phyloP scores from a whole-genome alignment of 2,797 vertebrate genomes.

The Crypturellus tataupa region DNA sequence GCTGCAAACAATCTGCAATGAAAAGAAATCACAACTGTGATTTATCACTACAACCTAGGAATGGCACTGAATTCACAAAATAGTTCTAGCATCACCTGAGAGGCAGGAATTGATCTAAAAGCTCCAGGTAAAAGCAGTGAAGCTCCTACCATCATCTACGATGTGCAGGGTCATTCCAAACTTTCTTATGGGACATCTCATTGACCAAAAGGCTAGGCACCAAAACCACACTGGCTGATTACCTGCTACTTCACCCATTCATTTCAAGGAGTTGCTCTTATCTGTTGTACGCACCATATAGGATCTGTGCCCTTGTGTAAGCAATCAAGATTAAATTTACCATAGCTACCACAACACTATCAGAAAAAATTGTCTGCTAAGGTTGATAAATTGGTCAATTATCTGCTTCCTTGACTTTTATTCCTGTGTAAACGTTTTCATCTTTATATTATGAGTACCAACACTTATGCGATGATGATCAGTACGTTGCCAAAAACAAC shows the following conservation, averaged over 20 bases:
- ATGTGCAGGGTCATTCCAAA: neutral
- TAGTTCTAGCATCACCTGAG: neutral
- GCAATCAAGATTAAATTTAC: slow-evolving; percentile 80
- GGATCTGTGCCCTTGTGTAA: slow-evolving; percentile 66
- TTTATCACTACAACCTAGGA: neutral
- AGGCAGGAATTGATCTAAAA: neutral
- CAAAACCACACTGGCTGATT: slow-evolving; percentile 26
- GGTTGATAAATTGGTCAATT: slow-evolving; percentile 79
- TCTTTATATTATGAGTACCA: slow-evolving; percentile 63
- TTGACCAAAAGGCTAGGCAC: slow-evolving; percentile 43
- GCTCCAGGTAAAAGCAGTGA: neutral
- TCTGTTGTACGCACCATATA: slow-evolving; percentile 50
- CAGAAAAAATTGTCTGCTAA: slow-evolving; percentile 78
- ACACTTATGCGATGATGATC: slow-evolving; percentile 58
- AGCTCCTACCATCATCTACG: neutral
- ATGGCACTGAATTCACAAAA: neutral
- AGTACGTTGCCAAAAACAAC: slow-evolving; percentile 56
- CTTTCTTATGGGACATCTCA: neutral
- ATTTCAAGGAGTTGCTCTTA: neutral
- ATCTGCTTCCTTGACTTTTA: slow-evolving; percentile 79
- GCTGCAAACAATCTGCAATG: neutral
- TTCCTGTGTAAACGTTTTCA: slow-evolving; percentile 78
- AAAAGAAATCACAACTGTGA: neutral
- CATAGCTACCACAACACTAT: slow-evolving; percentile 66
- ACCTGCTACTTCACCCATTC: slow-evolving; percentile 47